Evolutionary conservation across 1,140 invertebrate species (phyloP).

Genomic region (Cecropterus lyciades): DNA sequence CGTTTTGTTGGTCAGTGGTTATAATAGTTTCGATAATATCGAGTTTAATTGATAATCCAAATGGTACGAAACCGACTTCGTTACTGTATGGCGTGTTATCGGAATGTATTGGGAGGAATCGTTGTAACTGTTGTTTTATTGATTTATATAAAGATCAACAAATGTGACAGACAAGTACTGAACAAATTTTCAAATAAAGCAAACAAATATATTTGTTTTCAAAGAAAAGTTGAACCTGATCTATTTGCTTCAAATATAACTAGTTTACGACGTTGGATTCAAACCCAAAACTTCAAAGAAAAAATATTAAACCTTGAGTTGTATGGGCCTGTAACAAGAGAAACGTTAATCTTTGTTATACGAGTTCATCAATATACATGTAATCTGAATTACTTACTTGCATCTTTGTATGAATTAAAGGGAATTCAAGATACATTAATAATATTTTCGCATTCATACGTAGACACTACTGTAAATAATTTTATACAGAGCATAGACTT

Average conservation of each 20-base stretch:
- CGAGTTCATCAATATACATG: constrained; percentile 41
- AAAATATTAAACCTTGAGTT: constrained; percentile 48
- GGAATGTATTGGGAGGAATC: not conserved
- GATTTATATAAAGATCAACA: not conserved
- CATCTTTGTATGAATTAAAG: constrained; percentile 49
- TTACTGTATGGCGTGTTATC: not conserved
- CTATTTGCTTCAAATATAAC: constrained; percentile 5
- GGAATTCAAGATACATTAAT: constrained; percentile 53
- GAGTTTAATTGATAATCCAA: not conserved
- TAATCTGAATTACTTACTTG: constrained; percentile 50
- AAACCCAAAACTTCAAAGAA: constrained; percentile 44
- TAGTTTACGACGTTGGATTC: constrained; percentile 36
- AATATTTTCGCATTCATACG: constrained; percentile 59
- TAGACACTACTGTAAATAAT: constrained; percentile 48
- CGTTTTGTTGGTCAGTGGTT: not conserved
- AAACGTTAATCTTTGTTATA: constrained; percentile 51
- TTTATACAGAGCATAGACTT: constrained; percentile 55
- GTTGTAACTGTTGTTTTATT: not conserved
- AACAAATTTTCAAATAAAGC: not conserved
- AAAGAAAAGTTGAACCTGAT: not conserved
- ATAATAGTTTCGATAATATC: not conserved
- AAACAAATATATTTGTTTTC: constrained; percentile 6
- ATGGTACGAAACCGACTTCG: constrained; percentile 4
- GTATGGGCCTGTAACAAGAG: constrained; percentile 44
- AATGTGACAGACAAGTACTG: not conserved